Evolutionary conservation across 2,888 invertebrate genomes (phyloP).

Genomic region (Lamproptera curius): DNA sequence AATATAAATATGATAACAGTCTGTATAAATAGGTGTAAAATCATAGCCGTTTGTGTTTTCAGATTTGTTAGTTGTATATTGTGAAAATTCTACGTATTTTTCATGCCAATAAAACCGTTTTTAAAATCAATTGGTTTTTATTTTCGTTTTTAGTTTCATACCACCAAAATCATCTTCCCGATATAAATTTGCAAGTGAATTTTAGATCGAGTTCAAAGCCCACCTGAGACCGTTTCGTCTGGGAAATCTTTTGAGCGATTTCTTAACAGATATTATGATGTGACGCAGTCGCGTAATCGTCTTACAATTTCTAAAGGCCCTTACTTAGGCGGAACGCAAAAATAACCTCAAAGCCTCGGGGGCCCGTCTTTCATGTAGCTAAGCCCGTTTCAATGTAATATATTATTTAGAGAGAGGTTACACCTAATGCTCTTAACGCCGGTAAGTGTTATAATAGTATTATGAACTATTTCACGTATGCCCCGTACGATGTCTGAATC

Average conservation of each 20-base stretch:
- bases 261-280: constrained; percentile 19
- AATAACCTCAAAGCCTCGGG: constrained; percentile 27
- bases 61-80: too few species aligned
- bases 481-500: neutral
- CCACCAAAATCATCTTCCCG: too few species aligned
- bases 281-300: constrained; percentile 25
- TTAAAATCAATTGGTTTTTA: too few species aligned
- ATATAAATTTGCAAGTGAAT: too few species aligned
- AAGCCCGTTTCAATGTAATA: constrained; percentile 30
- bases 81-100: too few species aligned
- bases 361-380: constrained; percentile 24
- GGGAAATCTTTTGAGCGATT: constrained; percentile 16
- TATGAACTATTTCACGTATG: constrained; percentile 13
- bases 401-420: constrained; percentile 34
- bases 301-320: constrained; percentile 31
- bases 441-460: constrained; percentile 29
- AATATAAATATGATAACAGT: too few species aligned
- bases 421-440: constrained; percentile 36
- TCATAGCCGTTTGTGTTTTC: too few species aligned
- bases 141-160: too few species aligned
- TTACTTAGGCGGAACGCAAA: constrained; percentile 24
- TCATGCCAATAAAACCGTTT: too few species aligned
- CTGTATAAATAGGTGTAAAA: too few species aligned
- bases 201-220: neutral
- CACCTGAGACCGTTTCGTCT: constrained; percentile 4